Conservation (phyloP, 2,113 vertebrate genomes). For the Setophaga petechia region DNA sequence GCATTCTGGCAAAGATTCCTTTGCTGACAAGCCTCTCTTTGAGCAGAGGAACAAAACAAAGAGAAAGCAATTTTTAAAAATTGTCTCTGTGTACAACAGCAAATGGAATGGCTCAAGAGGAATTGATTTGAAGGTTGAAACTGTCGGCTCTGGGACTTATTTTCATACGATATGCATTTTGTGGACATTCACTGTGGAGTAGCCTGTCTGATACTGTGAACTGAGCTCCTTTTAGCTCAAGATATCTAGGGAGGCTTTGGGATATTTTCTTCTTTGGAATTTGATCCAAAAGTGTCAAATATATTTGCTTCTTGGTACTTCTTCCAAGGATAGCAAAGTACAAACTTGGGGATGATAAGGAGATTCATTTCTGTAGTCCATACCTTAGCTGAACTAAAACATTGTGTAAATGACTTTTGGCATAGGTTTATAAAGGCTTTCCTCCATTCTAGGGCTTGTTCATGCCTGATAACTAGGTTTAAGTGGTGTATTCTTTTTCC, state of each 20-base stretch:
- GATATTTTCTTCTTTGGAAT: not conserved
- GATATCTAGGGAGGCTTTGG: not conserved
- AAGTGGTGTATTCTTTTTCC: not conserved
- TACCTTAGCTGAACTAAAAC: not conserved
- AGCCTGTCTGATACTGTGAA: not conserved
- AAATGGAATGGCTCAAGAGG: not conserved
- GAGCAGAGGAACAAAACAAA: not conserved
- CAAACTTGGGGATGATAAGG: not conserved
- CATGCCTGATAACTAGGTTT: not conserved
- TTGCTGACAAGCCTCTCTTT: not conserved
- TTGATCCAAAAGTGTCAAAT: not conserved
- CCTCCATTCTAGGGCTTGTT: not conserved
- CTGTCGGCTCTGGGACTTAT: not conserved
- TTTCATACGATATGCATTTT: not conserved
- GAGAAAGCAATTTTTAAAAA: not conserved
- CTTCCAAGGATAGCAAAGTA: not conserved
- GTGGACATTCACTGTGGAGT: not conserved
- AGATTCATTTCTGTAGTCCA: not conserved
- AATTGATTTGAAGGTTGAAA: not conserved
- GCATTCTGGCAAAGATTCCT: not conserved
- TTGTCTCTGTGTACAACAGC: not conserved
- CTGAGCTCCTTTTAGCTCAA: not conserved
- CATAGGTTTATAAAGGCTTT: not conserved
- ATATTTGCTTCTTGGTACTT: not conserved
- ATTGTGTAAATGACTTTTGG: not conserved